Conservation (phyloP, 2,113 vertebrate genomes). For the Hippopotamus amphibius region DNA sequence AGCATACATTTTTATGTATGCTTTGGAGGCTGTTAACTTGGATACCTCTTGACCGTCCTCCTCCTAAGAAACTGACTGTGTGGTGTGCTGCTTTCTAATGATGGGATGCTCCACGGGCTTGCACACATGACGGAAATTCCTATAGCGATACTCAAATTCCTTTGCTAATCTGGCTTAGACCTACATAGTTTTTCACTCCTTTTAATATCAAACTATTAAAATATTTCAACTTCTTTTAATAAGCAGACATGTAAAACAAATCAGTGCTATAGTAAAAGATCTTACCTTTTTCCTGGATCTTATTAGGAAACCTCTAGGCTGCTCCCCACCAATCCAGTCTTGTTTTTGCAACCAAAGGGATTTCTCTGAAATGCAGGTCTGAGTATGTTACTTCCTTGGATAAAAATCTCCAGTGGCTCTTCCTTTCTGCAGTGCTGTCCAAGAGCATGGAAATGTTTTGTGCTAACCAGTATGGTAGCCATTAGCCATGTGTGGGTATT, state of each 20-base stretch:
- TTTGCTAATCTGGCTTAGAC: not conserved
- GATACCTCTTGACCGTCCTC: not conserved
- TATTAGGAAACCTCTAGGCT: not conserved
- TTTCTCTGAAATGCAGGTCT: not conserved
- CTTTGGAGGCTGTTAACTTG: not conserved
- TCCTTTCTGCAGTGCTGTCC: not conserved
- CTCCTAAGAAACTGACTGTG: not conserved
- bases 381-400: not conserved
- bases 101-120: not conserved
- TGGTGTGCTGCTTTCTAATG: not conserved
- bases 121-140: not conserved
- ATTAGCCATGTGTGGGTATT: not conserved
- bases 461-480: not conserved
- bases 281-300: not conserved
- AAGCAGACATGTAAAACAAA: constrained; percentile 31
- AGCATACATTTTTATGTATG: not conserved
- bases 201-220: not conserved
- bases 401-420: not conserved
- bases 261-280: not conserved
- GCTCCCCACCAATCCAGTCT: not conserved
- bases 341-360: not conserved
- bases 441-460: not conserved
- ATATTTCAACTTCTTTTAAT: not conserved
- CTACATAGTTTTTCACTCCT: not conserved
- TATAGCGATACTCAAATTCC: not conserved